phyloP scores from a whole-genome alignment of 2,888 invertebrate species.

The Lithophane socia region DNA sequence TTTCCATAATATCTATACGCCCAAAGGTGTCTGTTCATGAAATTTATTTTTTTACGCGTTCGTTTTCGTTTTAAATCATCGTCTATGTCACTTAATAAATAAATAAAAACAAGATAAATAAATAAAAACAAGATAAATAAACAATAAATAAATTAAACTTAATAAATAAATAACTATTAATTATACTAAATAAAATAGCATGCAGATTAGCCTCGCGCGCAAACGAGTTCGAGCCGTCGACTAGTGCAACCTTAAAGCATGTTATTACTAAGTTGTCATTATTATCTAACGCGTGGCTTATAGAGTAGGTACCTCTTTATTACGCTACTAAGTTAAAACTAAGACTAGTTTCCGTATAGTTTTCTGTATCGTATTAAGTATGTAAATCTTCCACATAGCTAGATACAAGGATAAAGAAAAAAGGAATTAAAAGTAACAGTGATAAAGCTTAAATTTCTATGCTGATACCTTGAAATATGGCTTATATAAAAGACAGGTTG shows the following conservation, averaged over 20 bases:
- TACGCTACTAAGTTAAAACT: neutral
- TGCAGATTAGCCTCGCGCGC: too few relatives aligned
- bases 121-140: too few relatives aligned
- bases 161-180: too few relatives aligned
- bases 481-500: conserved; percentile 16
- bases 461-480: neutral
- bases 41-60: too few relatives aligned
- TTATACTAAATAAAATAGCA: too few relatives aligned
- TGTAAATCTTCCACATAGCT: neutral
- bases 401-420: conserved; percentile 3
- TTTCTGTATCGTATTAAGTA: neutral
- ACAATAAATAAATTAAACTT: too few relatives aligned
- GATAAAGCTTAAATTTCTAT: conserved; percentile 9
- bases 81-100: too few relatives aligned
- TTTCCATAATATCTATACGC: too few relatives aligned
- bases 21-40: too few relatives aligned
- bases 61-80: too few relatives aligned
- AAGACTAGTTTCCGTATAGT: conserved; percentile 13
- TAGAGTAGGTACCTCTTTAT: conserved; percentile 2
- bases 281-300: conserved; percentile 26
- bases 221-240: too few relatives aligned
- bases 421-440: neutral
- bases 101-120: too few relatives aligned
- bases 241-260: neutral
- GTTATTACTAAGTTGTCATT: conserved; percentile 16